phyloP scores from a whole-genome alignment of 2,888 invertebrate species.

The Drosophila infuscata region DNA sequence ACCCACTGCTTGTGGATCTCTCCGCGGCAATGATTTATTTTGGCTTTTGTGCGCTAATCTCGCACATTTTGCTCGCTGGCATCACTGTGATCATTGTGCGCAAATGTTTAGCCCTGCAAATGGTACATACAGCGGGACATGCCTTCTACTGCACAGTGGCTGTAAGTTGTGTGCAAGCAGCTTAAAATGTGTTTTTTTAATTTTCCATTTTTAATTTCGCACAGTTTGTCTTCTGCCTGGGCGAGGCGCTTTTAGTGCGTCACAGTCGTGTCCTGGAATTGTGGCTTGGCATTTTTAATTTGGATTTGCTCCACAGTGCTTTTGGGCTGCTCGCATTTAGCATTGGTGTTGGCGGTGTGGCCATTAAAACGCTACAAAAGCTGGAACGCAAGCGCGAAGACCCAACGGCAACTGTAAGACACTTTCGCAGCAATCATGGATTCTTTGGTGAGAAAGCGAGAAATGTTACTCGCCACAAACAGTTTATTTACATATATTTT shows the following conservation, averaged over 20 bases:
- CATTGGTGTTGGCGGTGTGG: slow-evolving; percentile 78
- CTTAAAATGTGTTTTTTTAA: background rate
- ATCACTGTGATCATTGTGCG: slow-evolving; percentile 59
- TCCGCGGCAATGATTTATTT: slow-evolving; percentile 58
- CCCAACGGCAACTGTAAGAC: slow-evolving; percentile 69
- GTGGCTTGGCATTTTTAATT: slow-evolving; percentile 53
- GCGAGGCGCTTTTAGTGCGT: slow-evolving; percentile 81
- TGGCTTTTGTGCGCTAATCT: slow-evolving; percentile 61
- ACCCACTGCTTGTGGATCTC: background rate
- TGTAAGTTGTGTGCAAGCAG: slow-evolving; percentile 70
- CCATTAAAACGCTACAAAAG: slow-evolving; percentile 66
- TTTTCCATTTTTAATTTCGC: background rate
- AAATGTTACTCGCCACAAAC: slow-evolving; percentile 7
- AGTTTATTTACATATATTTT: slow-evolving; percentile 22
- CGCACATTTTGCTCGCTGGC: slow-evolving; percentile 59
- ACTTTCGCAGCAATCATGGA: slow-evolving; percentile 80
- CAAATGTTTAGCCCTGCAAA: slow-evolving; percentile 77
- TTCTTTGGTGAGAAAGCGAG: slow-evolving; percentile 67
- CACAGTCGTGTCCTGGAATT: slow-evolving; percentile 62
- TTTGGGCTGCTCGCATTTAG: slow-evolving; percentile 73
- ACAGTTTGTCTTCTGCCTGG: slow-evolving; percentile 81
- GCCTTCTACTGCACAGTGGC: slow-evolving; percentile 83
- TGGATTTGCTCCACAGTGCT: slow-evolving; percentile 72
- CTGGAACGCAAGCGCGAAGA: slow-evolving; percentile 70
- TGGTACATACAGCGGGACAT: slow-evolving; percentile 82